Percentiles rank a stretch among this genome's conserved stretches.
Evolutionary conservation across 2,888 invertebrate genomes (phyloP).

Genomic region (Creontiades dilutus): DNA sequence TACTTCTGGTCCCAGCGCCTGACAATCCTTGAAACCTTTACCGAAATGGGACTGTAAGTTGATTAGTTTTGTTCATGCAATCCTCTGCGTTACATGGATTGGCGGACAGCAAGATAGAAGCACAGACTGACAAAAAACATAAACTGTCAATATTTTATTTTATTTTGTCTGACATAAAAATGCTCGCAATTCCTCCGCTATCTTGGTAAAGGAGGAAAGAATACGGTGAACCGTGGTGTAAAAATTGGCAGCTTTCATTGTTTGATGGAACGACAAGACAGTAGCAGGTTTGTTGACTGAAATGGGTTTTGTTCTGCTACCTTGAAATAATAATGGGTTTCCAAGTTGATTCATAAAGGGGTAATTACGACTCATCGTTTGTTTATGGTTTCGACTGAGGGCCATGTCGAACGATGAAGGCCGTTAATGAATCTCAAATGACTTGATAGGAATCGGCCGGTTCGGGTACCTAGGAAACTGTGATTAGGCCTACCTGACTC

Average conservation of each 20-base stretch:
- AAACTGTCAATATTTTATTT: no score
- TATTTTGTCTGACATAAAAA: no score
- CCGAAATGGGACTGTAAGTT: no score
- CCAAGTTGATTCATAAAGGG: not conserved
- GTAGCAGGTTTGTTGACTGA: not conserved
- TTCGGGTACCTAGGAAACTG: not conserved
- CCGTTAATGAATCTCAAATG: constrained; percentile 33
- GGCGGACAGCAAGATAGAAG: no score
- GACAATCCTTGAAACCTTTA: no score
- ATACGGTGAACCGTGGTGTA: not conserved
- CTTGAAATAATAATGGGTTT: not conserved
- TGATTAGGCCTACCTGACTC: not conserved
- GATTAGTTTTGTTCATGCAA: no score
- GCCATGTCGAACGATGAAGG: not conserved
- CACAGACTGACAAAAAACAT: no score
- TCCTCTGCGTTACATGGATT: no score
- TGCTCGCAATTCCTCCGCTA: no score
- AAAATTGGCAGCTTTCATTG: not conserved
- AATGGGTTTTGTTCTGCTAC: not conserved
- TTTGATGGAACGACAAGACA: not conserved
- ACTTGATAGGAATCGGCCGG: not conserved
- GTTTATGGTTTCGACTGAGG: not conserved
- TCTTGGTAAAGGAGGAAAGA: not conserved
- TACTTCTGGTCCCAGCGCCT: no score
- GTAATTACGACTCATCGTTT: not conserved